Base-by-base conservation (phyloP, 2,797 vertebrate genomes). In the Lerista edwardsae region DNA sequence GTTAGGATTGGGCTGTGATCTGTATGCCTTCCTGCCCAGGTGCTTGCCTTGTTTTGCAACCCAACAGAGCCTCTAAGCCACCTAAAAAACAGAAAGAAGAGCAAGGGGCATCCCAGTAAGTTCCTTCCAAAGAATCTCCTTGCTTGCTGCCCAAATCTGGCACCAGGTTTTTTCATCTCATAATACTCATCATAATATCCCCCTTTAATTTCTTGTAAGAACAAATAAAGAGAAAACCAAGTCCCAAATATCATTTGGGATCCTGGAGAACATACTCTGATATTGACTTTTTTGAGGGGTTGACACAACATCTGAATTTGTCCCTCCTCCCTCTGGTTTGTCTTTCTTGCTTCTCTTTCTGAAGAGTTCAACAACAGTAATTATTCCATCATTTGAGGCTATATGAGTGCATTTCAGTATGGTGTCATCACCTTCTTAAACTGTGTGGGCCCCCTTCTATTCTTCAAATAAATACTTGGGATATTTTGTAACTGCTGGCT, bases 171-270 rank as follows among this genome's bases (percentile, higher is more conserved):
- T 74, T 47, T 74, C 47, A 21, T n/a, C 7, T 47, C n/a, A 64
- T 47, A n/a, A 25, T 29, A 19, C 51, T 65, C n/a, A 64, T 19
- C 8, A 17, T 55, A 12, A 84, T 64, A 11, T 10, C 4, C 14
- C 39, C 69, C 21, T 75, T 73, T 74, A 51, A 80, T 57, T 47
- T 29, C 8, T 41, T 41, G 61, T 14, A 64, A 2, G 8, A 65
- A 80, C 15, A 59, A 51, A 44, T n/a, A 96, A 87, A 83, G 80
- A 39, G 29, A 31, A 71, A 84, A 61, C 25, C 23, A 51, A 62
- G 25, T 39, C 29, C 51, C 31, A 12, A 68, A 41, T 34, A 39
- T n/a, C n/a, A n/a, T 62, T 67, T 31, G 61, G 69, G 44, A 75
- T 59, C 39, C 69, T 74, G 9, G 51, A 61, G 29, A 75, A 72